Evolutionary conservation across 2,113 vertebrate genomes (phyloP).

Genomic region (Aspiorhynchus laticeps): DNA sequence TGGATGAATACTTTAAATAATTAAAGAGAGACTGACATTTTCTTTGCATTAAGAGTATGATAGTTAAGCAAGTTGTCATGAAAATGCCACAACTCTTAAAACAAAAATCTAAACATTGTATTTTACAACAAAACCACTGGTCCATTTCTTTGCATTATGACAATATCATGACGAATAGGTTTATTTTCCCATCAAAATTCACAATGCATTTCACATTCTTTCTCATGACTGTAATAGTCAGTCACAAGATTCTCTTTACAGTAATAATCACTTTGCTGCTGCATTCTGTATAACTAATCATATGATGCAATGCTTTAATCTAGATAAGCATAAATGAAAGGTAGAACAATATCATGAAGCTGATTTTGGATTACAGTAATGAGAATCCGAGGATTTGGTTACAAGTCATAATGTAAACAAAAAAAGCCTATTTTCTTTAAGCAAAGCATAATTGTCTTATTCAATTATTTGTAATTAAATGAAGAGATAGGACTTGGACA

Average conservation of each 20-base stretch:
- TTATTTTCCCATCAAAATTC: background rate
- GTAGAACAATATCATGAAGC: background rate
- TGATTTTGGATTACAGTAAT: background rate
- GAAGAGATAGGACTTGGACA: background rate
- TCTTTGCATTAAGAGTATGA: no score
- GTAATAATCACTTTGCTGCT: background rate
- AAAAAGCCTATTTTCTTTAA: background rate
- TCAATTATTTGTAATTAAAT: background rate
- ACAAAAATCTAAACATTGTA: no score
- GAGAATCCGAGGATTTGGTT: background rate
- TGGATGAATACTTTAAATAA: no score
- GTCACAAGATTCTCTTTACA: background rate
- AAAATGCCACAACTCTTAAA: no score
- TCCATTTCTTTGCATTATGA: no score
- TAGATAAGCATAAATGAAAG: background rate
- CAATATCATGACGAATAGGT: background rate
- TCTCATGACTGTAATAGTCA: background rate
- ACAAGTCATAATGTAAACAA: background rate
- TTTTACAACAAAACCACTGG: no score
- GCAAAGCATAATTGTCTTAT: background rate
- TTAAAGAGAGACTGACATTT: no score
- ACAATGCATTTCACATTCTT: background rate
- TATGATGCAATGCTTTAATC: background rate
- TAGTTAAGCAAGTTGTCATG: background rate
- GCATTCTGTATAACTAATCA: background rate